Evolutionary conservation across 2,113 vertebrate genomes (phyloP).

Genomic region (Trochalopteron elliotii): DNA sequence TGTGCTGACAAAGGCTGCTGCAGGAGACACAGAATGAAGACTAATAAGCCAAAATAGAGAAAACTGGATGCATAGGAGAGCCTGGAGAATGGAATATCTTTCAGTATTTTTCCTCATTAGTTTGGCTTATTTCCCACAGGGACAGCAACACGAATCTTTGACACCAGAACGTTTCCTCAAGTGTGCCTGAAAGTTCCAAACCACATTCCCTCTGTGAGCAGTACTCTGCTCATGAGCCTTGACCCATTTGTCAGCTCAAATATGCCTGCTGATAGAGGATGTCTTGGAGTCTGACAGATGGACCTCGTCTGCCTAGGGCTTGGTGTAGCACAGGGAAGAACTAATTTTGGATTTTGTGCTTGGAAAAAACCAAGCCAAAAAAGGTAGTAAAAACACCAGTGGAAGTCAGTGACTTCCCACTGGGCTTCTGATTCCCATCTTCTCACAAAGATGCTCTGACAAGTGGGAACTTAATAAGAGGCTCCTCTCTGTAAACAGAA

Average conservation of each 20-base stretch:
- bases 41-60: conserved; percentile 31
- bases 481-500: neutral
- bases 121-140: conserved; percentile 14
- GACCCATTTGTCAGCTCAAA: neutral
- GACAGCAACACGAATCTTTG: neutral
- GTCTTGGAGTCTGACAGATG: neutral
- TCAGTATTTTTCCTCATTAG: conserved; percentile 45
- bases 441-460: neutral
- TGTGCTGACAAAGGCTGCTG: conserved; percentile 28
- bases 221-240: neutral
- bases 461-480: neutral
- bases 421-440: neutral
- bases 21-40: conserved; percentile 39
- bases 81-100: neutral
- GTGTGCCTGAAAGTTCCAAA: neutral
- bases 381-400: neutral
- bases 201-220: neutral
- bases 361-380: neutral
- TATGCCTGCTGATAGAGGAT: neutral
- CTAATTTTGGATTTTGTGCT: neutral
- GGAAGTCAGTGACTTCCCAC: neutral
- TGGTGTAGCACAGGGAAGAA: neutral
- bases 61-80: neutral
- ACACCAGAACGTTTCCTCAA: neutral
- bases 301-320: neutral